Percentiles rank a stretch among this genome's conserved stretches.
Evolutionary conservation across 2,113 vertebrate genomes (phyloP).

Genomic region (Cyanistes caeruleus): DNA sequence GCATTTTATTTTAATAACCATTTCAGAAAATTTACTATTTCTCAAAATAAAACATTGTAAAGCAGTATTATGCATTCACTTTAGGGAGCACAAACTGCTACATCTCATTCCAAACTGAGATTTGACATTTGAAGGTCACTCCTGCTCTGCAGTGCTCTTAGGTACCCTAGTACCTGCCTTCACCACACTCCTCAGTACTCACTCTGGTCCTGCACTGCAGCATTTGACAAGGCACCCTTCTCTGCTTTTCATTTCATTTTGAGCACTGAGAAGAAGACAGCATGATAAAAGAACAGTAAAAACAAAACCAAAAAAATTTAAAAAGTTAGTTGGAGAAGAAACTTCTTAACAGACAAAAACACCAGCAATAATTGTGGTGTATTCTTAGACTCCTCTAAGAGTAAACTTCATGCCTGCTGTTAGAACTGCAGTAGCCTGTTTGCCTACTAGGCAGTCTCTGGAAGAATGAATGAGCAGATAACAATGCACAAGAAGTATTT

Average conservation of each 20-base stretch:
- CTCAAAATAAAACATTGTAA: not conserved
- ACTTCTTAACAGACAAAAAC: not conserved
- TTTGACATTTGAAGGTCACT: not conserved
- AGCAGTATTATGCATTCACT: not conserved
- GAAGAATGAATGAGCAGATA: not conserved
- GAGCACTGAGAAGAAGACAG: not conserved
- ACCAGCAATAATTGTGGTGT: not conserved
- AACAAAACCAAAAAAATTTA: not conserved
- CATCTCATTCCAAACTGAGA: not conserved
- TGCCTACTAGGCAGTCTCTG: not conserved
- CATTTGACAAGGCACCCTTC: not conserved
- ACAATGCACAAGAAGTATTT: not conserved
- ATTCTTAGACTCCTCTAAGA: not conserved
- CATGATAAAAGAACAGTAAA: rapidly evolving
- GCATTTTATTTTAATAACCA: not conserved
- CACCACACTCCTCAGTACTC: not conserved
- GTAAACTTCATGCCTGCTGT: not conserved
- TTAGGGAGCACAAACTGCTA: not conserved
- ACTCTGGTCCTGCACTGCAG: not conserved
- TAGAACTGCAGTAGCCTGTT: not conserved
- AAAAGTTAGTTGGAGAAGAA: not conserved
- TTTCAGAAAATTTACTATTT: not conserved
- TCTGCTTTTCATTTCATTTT: not conserved
- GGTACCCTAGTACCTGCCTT: not conserved
- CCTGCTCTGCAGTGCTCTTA: not conserved